Evolutionary conservation across 2,888 invertebrate genomes (phyloP), one percentile per base, ranked within the genome.

Genomic region (Brenthis ino): DNA sequence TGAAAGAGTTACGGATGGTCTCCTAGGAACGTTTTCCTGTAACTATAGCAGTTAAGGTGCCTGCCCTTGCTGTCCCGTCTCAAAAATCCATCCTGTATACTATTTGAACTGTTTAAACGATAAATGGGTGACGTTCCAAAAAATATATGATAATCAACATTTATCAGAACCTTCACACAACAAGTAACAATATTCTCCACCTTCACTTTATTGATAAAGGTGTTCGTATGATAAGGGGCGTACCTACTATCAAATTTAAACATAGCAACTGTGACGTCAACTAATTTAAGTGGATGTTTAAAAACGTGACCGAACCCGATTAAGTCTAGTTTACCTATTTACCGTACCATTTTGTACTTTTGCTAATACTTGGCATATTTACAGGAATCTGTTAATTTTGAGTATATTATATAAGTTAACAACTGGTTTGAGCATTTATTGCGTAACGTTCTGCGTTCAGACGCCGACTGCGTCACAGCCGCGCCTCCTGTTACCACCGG

Each of bases 401-500:
- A 55, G 56, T 24, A 48, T 55, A 37, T 72, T 70, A 74, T 57
- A 64, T 64, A 70, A 68, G 58, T 58, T 64, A 24, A 65, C 50
- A 70, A 69, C 61, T 55, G 55, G 37, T 69, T 80, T 79, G 79
- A 56, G 48, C 20, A 5, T 72, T 73, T 48, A 74, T 85, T 85
- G 72, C 79, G 80, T 74, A 85, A 83, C 71, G 69, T 53, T 64
- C 61, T 85, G 83, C 86, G 28, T 83, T 86, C 74, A 73, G 37
- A 28, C 50, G n/a, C 33, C 60, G 70, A 37, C 53, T 69, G 75
- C 91, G 90, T 90, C 87, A 89, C 75, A 77, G 82, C 87, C 91
- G 86, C 91, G 87, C 91, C 91, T 82, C 86, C 86, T 78, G 85
- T 85, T 85, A 80, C 85, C 78, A 84, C 68, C 80, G 76, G 77